Evolutionary conservation across 2,113 vertebrate species (phyloP).

Genomic region (crab-eating macaque (Macaca fascicularis)): T2T-MFA8v1.1 NC_088378.1:171268001-171268500

Average conservation of each 20-base stretch:
- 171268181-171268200: conserved; percentile 11
- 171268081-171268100: rapidly evolving
- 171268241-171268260: background rate
- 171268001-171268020: background rate
- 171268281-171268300: background rate
- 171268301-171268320: background rate
- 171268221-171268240: conserved; percentile 16
- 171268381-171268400: background rate
- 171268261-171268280: background rate
- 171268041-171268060: background rate
- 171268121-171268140: background rate
- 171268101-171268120: background rate
- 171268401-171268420: background rate
- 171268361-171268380: background rate
- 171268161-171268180: background rate
- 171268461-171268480: background rate
- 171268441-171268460: background rate
- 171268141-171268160: background rate
- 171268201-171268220: conserved; percentile 66
- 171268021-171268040: background rate
- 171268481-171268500: background rate
- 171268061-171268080: background rate
- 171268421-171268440: background rate
- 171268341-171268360: background rate
- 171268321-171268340: background rate